phyloP scores from a whole-genome alignment of 1,140 invertebrate genomes.

The Pseudobourletiella spinata region DNA sequence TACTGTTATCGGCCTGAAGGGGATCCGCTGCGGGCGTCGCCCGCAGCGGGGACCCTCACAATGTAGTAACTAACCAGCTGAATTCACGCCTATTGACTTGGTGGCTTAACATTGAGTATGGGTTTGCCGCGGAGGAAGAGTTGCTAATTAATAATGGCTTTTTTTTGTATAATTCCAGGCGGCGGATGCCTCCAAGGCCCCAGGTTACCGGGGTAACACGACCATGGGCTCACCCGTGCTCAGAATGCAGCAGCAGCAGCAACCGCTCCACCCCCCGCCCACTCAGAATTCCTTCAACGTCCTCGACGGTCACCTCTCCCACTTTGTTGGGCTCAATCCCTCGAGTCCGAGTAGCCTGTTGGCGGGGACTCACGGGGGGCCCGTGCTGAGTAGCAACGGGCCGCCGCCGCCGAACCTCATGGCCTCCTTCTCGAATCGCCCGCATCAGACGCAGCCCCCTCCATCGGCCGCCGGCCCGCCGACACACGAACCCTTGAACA shows the following conservation, averaged over 20 bases:
- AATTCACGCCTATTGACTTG: background rate
- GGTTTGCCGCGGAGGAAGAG: background rate
- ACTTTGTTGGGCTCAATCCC: slow-evolving; percentile 8
- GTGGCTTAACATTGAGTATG: background rate
- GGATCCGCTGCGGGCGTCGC: slow-evolving; percentile 17
- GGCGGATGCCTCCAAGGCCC: slow-evolving; percentile 69
- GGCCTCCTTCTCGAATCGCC: background rate
- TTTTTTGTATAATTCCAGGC: slow-evolving; percentile 42
- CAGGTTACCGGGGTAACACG: slow-evolving; percentile 59
- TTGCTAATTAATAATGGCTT: background rate
- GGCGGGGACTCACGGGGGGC: background rate
- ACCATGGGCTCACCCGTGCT: slow-evolving; percentile 55
- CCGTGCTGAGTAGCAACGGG: background rate
- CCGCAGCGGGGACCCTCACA: no score
- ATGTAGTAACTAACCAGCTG: background rate
- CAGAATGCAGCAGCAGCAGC: slow-evolving; percentile 31
- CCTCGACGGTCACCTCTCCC: background rate
- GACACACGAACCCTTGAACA: background rate
- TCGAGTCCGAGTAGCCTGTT: background rate
- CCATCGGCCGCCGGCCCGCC: slow-evolving; percentile 10
- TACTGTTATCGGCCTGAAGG: background rate
- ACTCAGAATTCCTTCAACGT: slow-evolving; percentile 9
- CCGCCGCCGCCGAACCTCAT: slow-evolving; percentile 1
- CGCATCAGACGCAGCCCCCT: slow-evolving; percentile 7
- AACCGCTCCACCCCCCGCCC: slow-evolving; percentile 18